Base-by-base conservation (phyloP, 2,888 invertebrate genomes). In the Panzeria rudis region DNA sequence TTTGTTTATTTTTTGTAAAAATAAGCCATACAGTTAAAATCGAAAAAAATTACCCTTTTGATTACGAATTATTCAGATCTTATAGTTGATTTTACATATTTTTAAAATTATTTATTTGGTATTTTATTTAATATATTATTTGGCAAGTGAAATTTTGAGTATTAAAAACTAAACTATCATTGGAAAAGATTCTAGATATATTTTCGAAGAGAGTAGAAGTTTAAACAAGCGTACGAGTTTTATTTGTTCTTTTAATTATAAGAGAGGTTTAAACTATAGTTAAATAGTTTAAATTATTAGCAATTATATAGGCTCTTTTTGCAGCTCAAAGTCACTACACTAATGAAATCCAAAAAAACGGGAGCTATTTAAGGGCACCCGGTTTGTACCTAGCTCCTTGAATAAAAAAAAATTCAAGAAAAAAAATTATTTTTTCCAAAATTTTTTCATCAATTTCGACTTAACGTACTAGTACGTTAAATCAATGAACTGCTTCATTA, bases 11-110 rank as follows among this genome's bases (percentile, higher is more conserved):
- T 52, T 64, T 69, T 75, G 62, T 75, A 84, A 69, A 69, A 73
- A 82, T 35, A 76, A 76, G 32, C 11, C 35, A 76, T 82, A 82
- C 61, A 76, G 75, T 73, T 77, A 44, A 79, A 85, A 81, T 62
- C 66, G 23, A 64, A 15, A 80, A 86, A 87, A 87, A 86, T 87
- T 86, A 86, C 87, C 87, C 86, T 87, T 86, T 85, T 85, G 87
- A 79, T 87, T 87, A 86, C 87, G 86, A 76, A 78, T 85, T 82
- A 71, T 84, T 86, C 79, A 83, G 83, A 86, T 83, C 86, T 85
- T 84, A 64, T 79, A 35, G 50, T 62, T 82, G 71, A 61, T 73
- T n/a, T 75, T 23, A 23, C 17, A 29, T 59, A 38, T 69, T 59
- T 32, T 38, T 29, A 4, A 4, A 20, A 29, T 69, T 69, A 17